Evolutionary conservation across 1,140 invertebrate genomes (phyloP).

Genomic region (Nebria ingens): DNA sequence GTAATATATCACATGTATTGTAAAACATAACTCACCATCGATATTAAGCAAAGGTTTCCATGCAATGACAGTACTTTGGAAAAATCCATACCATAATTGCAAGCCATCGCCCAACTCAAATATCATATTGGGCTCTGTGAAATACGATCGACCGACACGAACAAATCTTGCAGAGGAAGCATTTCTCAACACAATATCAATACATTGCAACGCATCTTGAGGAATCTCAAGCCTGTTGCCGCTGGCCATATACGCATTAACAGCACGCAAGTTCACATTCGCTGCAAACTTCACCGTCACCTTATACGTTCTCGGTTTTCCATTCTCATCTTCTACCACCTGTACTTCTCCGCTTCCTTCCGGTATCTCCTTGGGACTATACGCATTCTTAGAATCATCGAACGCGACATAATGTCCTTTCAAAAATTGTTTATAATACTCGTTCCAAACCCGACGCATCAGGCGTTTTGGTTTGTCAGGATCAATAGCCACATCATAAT

Average conservation of each 20-base stretch:
- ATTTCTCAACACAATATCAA: slow-evolving; percentile 74
- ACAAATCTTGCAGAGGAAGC: slow-evolving; percentile 35
- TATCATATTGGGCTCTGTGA: slow-evolving; percentile 26
- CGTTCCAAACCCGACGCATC: slow-evolving; percentile 29
- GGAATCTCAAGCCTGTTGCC: slow-evolving; percentile 32
- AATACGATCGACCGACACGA: slow-evolving; percentile 35
- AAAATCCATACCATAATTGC: slow-evolving; percentile 61
- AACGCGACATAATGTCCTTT: slow-evolving; percentile 46
- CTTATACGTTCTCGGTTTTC: slow-evolving; percentile 43
- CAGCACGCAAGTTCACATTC: slow-evolving; percentile 23
- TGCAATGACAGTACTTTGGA: slow-evolving; percentile 61
- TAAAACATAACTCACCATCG: slow-evolving; percentile 56
- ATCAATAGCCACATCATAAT: slow-evolving; percentile 38
- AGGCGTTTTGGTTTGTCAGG: slow-evolving; percentile 36
- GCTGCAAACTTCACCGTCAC: slow-evolving; percentile 45
- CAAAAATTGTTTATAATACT: slow-evolving; percentile 25
- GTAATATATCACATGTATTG: slow-evolving; percentile 11
- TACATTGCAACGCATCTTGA: slow-evolving; percentile 57
- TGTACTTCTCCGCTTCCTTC: slow-evolving; percentile 20
- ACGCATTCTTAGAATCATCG: slow-evolving; percentile 59
- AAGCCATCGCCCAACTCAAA: slow-evolving; percentile 45
- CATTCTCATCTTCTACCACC: slow-evolving; percentile 34
- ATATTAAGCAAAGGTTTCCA: slow-evolving; percentile 63
- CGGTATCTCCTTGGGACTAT: slow-evolving; percentile 28
- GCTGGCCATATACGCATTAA: slow-evolving; percentile 10